Evolutionary conservation across 1,140 invertebrate species (phyloP), one percentile per base, ranked within the genome.

Genomic region (Vollenhovia emeryi): DNA sequence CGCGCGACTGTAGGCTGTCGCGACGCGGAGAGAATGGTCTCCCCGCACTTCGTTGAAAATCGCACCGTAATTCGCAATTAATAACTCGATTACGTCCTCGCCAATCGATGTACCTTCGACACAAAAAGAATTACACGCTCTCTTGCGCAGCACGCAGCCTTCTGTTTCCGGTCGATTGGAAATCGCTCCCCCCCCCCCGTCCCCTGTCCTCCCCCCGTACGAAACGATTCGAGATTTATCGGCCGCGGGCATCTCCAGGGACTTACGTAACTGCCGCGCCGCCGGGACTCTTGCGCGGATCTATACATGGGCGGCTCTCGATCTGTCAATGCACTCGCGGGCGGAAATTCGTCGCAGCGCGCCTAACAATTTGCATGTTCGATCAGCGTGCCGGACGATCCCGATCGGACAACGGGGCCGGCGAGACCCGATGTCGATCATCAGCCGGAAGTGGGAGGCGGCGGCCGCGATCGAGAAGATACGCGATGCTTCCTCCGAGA

Each of bases 311-410:
- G 43, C 82, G 83, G 73, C 11, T 87, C 11, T 87, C 21, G 84
- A 91, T 90, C 90, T 84, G 85, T 90, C 89, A 87, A 87, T 87
- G 82, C 52, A 85, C 85, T 85, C 88, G 84, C 88, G 60, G 79
- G 85, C 84, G 84, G 89, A 90, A 91, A 88, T 90, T 90, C 73
- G 85, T 75, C 48, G 76, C 71, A 78, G 60, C 83, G 76, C 78
- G 15, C 80, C 85, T 62, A 50, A 21, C 68, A 73, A 91, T 90
- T 91, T 90, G 75, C 86, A 84, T 89, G 86, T 88, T 88, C 57
- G 84, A 88, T 90, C 52, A 45, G 60, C 75, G 50, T 59, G 59
- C 57, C 55, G 15, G 60, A 11, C 21, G 45, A 88, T 84, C 75
- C 15, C 9, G 50, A 62, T 30, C 40, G n/a, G 85, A 78, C 45